These are phyloP conservation scores for Octopus sinensis DNA, from an alignment of 1,140 invertebrate species.

Conservation along the genomic window DNA sequence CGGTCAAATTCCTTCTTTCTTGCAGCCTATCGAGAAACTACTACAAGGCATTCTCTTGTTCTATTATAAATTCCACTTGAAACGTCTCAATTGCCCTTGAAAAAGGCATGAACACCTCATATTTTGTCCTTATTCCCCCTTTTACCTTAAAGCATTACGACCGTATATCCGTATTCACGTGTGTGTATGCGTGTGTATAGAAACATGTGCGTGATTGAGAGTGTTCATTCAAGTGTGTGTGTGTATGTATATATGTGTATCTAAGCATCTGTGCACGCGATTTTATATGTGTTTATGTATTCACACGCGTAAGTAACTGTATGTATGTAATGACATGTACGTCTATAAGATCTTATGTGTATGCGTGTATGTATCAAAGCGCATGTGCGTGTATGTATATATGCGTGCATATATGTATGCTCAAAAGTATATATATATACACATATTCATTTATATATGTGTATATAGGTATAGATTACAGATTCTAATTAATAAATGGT, in stretches of 20 bases:
- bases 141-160: no score
- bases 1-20: no score
- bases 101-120: no score
- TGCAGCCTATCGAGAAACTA: no score
- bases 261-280: background rate
- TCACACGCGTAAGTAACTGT: background rate
- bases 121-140: no score
- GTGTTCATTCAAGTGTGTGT: background rate
- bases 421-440: constrained; percentile 20
- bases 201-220: background rate
- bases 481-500: constrained; percentile 21
- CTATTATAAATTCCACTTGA: no score
- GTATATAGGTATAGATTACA: constrained; percentile 18
- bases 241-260: background rate
- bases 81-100: no score
- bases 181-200: background rate
- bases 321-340: constrained; percentile 3
- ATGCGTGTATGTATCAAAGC: constrained; percentile 8
- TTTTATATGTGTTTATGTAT: background rate
- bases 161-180: background rate
- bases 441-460: constrained; percentile 18
- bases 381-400: constrained; percentile 16
- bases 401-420: constrained; percentile 24
- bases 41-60: no score
- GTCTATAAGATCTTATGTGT: constrained; percentile 4